Percentiles rank a stretch among this genome's conserved stretches.
Conservation (phyloP, 2,888 invertebrate species). For the Drosophila siamana region DNA sequence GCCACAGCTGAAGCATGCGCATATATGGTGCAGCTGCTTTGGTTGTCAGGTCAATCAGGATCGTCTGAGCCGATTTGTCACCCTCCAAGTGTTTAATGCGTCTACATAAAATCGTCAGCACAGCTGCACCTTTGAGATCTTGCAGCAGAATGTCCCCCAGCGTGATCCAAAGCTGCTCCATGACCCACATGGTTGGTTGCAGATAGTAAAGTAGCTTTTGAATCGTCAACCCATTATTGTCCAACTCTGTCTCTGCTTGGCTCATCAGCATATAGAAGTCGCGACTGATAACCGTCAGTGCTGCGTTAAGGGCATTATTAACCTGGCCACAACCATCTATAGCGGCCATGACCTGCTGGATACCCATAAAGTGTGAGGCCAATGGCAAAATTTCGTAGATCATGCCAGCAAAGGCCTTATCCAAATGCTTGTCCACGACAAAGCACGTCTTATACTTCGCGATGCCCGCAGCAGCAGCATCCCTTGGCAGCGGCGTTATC, state of each 20-base stretch:
- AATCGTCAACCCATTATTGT: constrained; percentile 90
- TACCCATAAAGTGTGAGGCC: constrained; percentile 94
- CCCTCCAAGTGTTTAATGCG: constrained; percentile 91
- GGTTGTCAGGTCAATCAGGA: constrained; percentile 93
- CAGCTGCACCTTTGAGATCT: constrained; percentile 89
- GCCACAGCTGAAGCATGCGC: constrained; percentile 96
- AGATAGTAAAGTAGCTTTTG: constrained; percentile 96
- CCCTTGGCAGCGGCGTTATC: not conserved
- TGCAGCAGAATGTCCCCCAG: constrained; percentile 92
- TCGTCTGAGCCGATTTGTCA: constrained; percentile 90
- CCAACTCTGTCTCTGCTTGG: constrained; percentile 93
- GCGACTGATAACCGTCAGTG: constrained; percentile 91
- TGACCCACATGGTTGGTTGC: constrained; percentile 93
- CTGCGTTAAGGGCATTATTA: constrained; percentile 94
- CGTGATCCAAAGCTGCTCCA: constrained; percentile 93
- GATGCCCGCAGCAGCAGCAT: not conserved
- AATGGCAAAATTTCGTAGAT: constrained; percentile 90
- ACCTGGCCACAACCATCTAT: constrained; percentile 91
- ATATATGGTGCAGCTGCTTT: constrained; percentile 96
- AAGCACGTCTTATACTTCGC: constrained; percentile 87
- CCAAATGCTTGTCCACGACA: constrained; percentile 89
- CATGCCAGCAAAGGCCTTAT: constrained; percentile 88
- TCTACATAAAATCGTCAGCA: constrained; percentile 94
- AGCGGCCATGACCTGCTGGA: constrained; percentile 90
- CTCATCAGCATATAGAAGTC: constrained; percentile 94